Evolutionary conservation across 2,888 invertebrate species (phyloP), one percentile per base, ranked within the genome.

Genomic region (Blomia tropicalis): DNA sequence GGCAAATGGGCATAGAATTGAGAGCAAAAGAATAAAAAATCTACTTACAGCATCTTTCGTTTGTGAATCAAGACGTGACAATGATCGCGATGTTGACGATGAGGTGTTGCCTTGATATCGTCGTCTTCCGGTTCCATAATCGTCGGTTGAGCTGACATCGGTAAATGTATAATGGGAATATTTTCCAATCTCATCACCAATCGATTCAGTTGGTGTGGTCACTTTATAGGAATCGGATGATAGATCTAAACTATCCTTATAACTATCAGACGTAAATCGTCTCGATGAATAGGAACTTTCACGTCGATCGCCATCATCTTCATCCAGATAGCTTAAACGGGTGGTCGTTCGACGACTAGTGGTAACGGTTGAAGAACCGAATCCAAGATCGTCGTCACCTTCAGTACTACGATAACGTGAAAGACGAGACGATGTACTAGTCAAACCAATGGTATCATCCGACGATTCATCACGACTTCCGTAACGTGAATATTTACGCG

Each of bases 301-400:
- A 56, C 4, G 29, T 32, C 54, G 22, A 36, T 29, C 27, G 29
- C 29, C 29, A 36, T 36, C 56, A 25, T 56, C 56, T 5, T 56
- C 56, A 56, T 56, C 29, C 2, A 56, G 56, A 11, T 56, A 56
- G 14, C 56, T 56, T 14, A 56, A 23, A 29, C 29, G 25, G 2
- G 56, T 56, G 2, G 11, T 17, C 25, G 30, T 14, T 56, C 56
- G 17, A 14, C 30, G 25, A 14, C n/a, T 22, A 31, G 7, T 56
- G 11, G 32, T 30, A 17, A 11, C 2, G n/a, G n/a, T n/a, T n/a
- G n/a, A n/a, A 17, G 27, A 27, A 3, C n/a, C 14, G 14, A 51
- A 51, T 2, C 56, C 56, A 19, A 19, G 29, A 36, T 56, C 56
- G 29, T 56, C 56, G 29, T 56, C 56, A 36, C 36, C 36, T 31